Conservation (phyloP, 2,888 invertebrate genomes). For the Trissonchulus sp. region DNA sequence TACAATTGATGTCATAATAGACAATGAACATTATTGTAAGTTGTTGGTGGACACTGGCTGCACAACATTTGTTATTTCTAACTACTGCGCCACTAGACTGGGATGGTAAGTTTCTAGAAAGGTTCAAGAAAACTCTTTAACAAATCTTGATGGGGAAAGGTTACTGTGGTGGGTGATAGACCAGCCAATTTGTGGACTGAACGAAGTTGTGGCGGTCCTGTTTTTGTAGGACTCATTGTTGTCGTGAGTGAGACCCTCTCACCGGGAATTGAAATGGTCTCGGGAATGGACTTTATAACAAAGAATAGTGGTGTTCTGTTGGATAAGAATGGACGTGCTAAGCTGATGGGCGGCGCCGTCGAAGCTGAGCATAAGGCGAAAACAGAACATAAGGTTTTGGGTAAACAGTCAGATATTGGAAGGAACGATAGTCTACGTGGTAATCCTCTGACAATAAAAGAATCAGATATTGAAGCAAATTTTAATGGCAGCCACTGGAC, state of each 20-base stretch:
- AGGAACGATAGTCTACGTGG: too few relatives aligned
- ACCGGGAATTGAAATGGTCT: not conserved
- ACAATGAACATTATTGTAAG: not conserved
- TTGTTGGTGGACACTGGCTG: conserved; percentile 8
- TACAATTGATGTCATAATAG: not conserved
- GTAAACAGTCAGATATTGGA: too few relatives aligned
- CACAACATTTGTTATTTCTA: not conserved
- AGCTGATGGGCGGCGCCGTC: too few relatives aligned
- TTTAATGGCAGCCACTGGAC: not conserved
- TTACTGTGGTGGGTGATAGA: too few relatives aligned
- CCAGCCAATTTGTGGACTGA: too few relatives aligned
- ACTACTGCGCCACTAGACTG: not conserved
- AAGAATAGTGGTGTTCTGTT: conserved; percentile 1
- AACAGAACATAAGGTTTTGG: too few relatives aligned
- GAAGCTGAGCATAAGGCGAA: too few relatives aligned
- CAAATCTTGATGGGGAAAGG: not conserved
- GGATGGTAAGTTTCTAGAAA: not conserved
- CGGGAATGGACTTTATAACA: conserved; percentile 2
- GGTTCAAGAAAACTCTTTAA: not conserved
- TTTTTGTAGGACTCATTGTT: too few relatives aligned
- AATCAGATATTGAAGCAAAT: conserved; percentile 5
- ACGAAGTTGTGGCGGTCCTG: too few relatives aligned
- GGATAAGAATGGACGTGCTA: too few relatives aligned
- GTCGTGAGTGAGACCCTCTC: not conserved
- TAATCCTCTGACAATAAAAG: not conserved